phyloP scores from a whole-genome alignment of 92 coral and sea anemone species.

The Montipora capitata region DNA sequence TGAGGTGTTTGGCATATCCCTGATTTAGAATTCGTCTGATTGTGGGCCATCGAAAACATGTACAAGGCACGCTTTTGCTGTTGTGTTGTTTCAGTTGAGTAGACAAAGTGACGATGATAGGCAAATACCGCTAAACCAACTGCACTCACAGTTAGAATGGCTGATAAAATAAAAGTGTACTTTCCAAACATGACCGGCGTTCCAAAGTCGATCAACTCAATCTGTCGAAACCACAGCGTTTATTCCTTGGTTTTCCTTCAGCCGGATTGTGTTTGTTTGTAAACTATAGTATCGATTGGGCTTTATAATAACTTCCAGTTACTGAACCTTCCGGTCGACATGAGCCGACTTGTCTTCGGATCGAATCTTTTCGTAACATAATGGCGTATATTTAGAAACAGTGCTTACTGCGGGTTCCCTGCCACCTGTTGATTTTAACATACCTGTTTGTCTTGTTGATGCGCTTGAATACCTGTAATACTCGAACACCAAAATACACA shows the following conservation, averaged over 20 bases:
- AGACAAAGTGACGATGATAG: conserved; percentile 28
- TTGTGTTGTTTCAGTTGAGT: conserved; percentile 3
- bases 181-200: conserved; percentile 41
- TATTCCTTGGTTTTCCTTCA: not conserved
- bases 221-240: not conserved
- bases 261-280: not conserved
- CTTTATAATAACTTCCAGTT: not conserved
- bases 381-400: conserved; percentile 13
- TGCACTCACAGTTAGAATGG: conserved; percentile 36
- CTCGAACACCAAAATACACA: not conserved
- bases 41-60: conserved; percentile 45
- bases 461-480: conserved; percentile 21
- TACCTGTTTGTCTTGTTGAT: conserved; percentile 39
- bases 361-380: conserved; percentile 20
- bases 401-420: not conserved
- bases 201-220: not conserved
- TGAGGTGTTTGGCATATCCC: conserved; percentile 77
- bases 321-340: not conserved
- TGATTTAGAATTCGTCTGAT: not conserved
- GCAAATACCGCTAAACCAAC: conserved; percentile 33
- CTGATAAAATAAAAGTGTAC: conserved; percentile 35
- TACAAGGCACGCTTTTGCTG: conserved; percentile 47
- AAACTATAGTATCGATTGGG: not conserved
- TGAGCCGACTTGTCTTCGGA: not conserved
- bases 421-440: conserved; percentile 29